Evolutionary conservation across 2,888 invertebrate genomes (phyloP).

Genomic region (Latheticus oryzae): DNA sequence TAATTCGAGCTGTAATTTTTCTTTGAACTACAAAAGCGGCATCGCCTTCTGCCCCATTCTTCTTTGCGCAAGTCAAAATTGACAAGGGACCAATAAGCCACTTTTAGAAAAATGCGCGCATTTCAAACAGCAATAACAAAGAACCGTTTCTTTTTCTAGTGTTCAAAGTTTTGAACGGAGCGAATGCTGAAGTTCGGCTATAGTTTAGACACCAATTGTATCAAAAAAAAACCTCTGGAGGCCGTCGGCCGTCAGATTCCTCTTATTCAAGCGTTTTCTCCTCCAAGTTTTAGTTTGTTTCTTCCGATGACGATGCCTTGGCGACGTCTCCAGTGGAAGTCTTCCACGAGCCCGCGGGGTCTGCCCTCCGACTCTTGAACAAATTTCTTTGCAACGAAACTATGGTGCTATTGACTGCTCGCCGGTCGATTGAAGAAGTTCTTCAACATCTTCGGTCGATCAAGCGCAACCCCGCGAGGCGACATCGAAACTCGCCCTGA

Average conservation of each 20-base stretch:
- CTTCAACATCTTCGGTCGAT: slow-evolving; percentile 30
- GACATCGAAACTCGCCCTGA: slow-evolving; percentile 57
- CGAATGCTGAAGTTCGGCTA: slow-evolving; percentile 45
- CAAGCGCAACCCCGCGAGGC: slow-evolving; percentile 55
- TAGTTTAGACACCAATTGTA: slow-evolving; percentile 59
- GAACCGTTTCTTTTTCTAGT: slow-evolving; percentile 4
- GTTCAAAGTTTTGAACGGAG: slow-evolving; percentile 22
- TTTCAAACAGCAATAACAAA: slow-evolving; percentile 8
- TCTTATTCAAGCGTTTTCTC: slow-evolving; percentile 7
- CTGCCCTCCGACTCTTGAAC: slow-evolving; percentile 53
- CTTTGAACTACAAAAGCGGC: too few relatives aligned
- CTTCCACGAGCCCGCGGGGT: slow-evolving; percentile 65
- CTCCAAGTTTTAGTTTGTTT: too few relatives aligned
- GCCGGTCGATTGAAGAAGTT: slow-evolving; percentile 50
- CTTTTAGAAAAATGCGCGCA: slow-evolving; percentile 21
- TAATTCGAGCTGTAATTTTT: too few relatives aligned
- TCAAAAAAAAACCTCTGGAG: slow-evolving; percentile 57
- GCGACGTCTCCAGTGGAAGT: slow-evolving; percentile 65
- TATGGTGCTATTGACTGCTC: slow-evolving; percentile 66
- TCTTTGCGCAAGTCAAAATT: slow-evolving; percentile 33
- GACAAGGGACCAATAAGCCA: slow-evolving; percentile 40
- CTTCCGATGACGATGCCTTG: slow-evolving; percentile 58
- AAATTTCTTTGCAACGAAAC: slow-evolving; percentile 65
- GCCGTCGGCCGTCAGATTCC: slow-evolving; percentile 46
- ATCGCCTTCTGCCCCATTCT: too few relatives aligned